A percentile compares a stretch with the other conserved stretches of the same genome.
Conservation (phyloP, 2,888 invertebrate genomes). For the Phymatocera aterrima region DNA sequence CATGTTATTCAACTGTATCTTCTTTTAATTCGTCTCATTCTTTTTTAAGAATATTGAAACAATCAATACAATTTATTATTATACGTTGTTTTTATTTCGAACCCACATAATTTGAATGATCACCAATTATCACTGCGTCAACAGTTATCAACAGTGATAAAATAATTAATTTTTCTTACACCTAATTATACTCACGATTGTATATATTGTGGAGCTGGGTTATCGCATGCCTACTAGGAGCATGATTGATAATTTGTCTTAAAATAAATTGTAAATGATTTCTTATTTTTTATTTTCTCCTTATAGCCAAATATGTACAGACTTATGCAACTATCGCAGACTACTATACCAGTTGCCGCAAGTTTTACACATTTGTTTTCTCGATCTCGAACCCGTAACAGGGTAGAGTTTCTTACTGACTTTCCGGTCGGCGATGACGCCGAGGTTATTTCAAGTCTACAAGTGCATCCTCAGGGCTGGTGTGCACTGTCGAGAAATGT, state of each 20-base stretch:
- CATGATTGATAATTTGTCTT: not conserved
- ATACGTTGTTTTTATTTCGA: not conserved
- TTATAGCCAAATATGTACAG: slow-evolving; percentile 91
- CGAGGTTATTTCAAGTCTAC: slow-evolving; percentile 92
- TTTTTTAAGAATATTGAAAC: too few relatives aligned
- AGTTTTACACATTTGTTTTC: slow-evolving; percentile 90
- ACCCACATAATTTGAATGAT: not conserved
- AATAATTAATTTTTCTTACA: not conserved
- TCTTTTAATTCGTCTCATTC: not conserved
- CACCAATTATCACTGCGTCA: not conserved
- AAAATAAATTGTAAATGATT: slow-evolving; percentile 11
- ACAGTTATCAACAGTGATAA: not conserved
- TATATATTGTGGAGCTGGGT: not conserved
- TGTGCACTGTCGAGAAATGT: slow-evolving; percentile 92
- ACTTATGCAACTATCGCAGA: slow-evolving; percentile 91
- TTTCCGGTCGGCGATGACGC: slow-evolving; percentile 92
- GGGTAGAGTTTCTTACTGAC: slow-evolving; percentile 93
- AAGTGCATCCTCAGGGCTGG: slow-evolving; percentile 94
- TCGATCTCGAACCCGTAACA: slow-evolving; percentile 83
- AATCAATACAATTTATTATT: not conserved
- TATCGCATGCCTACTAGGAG: not conserved
- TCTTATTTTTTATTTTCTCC: slow-evolving; percentile 50
- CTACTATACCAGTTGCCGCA: slow-evolving; percentile 87
- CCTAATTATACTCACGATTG: not conserved
- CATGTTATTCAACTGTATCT: not conserved